Evolutionary conservation across 1,140 invertebrate species (phyloP).

Genomic region (Copidosoma floridanum): DNA sequence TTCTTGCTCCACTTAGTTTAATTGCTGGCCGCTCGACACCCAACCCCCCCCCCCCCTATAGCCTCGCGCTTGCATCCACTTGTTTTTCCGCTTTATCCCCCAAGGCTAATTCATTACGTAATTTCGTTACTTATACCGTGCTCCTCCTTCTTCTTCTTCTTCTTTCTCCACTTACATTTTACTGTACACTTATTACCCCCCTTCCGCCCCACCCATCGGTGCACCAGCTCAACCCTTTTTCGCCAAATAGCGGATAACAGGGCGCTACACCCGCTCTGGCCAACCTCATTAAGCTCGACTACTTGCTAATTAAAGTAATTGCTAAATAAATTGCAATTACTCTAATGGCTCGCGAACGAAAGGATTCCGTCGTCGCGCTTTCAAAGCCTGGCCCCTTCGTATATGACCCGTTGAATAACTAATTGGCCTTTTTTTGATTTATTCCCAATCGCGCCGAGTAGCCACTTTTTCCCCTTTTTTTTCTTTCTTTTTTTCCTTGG

Average conservation of each 20-base stretch:
- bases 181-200: constrained; percentile 28
- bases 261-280: constrained; percentile 9
- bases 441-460: constrained; percentile 22
- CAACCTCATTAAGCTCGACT: constrained; percentile 35
- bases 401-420: constrained; percentile 1
- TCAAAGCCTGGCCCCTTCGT: too few species aligned
- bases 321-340: constrained; percentile 58
- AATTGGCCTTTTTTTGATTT: constrained; percentile 26
- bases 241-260: constrained; percentile 29
- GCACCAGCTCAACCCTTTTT: too few species aligned
- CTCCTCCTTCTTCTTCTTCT: constrained; percentile 21
- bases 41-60: constrained; percentile 27
- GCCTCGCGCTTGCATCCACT: constrained; percentile 46
- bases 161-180: constrained; percentile 29
- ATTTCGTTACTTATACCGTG: constrained; percentile 48
- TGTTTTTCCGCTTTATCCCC: constrained; percentile 56
- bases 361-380: constrained; percentile 20
- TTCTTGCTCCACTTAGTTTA: constrained; percentile 56
- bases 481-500: too few species aligned
- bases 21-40: constrained; percentile 34
- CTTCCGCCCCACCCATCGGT: constrained; percentile 27
- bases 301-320: constrained; percentile 57
- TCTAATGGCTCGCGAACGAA: constrained; percentile 49
- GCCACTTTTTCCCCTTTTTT: too few species aligned
- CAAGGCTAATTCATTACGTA: constrained; percentile 58